These are phyloP conservation scores for Gadus chalcogrammus DNA, from an alignment of 2,113 vertebrate species.

Conservation along the genomic window DNA sequence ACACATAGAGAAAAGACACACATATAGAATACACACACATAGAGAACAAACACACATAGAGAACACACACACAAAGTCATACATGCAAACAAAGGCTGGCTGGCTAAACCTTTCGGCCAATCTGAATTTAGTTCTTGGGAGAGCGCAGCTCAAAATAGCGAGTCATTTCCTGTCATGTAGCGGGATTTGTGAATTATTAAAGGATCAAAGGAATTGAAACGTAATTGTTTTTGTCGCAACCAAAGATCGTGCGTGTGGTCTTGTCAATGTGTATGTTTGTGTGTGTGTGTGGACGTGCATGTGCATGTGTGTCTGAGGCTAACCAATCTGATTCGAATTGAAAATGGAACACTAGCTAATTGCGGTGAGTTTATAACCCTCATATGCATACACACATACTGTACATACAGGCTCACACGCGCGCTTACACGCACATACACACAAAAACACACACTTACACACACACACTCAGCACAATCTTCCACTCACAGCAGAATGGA, in stretches of 20 bases:
- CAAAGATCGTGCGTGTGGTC: background rate
- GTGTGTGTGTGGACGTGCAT: background rate
- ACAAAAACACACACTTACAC: background rate
- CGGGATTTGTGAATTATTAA: conserved; percentile 50
- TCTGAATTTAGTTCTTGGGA: conserved; percentile 8
- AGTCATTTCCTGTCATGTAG: conserved; percentile 49
- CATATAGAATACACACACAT: background rate
- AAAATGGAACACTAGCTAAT: too few relatives aligned
- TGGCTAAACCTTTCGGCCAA: conserved; percentile 27
- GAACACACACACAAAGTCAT: background rate
- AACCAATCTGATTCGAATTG: too few relatives aligned
- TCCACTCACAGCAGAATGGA: conserved; percentile 21
- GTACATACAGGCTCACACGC: background rate
- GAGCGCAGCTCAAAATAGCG: conserved; percentile 47
- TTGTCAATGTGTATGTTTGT: background rate
- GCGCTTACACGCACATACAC: background rate
- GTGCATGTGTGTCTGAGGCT: background rate
- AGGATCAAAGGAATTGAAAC: conserved; percentile 8
- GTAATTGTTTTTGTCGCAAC: conserved; percentile 5
- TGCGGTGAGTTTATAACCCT: background rate
- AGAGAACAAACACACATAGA: background rate
- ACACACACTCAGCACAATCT: conserved; percentile 24
- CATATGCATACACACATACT: background rate
- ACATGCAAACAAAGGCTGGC: background rate
- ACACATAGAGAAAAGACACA: background rate